A percentile compares a stretch with the other conserved stretches of the same genome.
Evolutionary conservation across 1,140 invertebrate genomes (phyloP).

Genomic region (Rhagoletis zephyria): DNA sequence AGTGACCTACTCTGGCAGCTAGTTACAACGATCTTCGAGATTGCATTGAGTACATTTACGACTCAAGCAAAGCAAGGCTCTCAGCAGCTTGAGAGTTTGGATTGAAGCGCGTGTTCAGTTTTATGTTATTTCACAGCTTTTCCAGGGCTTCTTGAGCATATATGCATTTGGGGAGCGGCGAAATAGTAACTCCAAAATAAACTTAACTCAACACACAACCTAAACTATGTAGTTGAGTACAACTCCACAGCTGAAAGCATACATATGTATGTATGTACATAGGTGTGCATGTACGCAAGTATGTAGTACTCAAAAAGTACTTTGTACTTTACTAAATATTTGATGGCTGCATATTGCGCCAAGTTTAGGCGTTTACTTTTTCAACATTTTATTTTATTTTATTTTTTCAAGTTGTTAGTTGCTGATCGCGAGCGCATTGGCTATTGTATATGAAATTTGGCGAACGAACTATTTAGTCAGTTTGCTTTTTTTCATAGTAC

Average conservation of each 20-base stretch:
- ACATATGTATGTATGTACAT: background rate
- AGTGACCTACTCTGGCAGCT: slow-evolving; percentile 5
- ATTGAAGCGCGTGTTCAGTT: background rate
- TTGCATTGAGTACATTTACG: background rate
- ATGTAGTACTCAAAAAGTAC: background rate
- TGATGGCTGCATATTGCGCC: background rate
- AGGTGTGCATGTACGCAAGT: background rate
- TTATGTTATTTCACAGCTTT: background rate
- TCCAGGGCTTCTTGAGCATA: background rate
- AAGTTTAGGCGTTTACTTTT: background rate
- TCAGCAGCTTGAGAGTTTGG: background rate
- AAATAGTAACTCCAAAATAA: background rate
- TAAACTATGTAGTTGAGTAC: background rate
- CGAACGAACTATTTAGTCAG: background rate
- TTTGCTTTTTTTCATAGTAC: background rate
- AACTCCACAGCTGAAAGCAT: background rate
- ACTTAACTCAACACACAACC: background rate
- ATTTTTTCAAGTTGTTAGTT: background rate
- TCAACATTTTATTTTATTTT: background rate
- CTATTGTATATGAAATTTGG: background rate
- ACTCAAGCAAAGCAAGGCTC: background rate
- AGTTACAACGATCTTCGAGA: background rate
- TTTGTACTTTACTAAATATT: background rate
- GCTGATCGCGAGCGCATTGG: background rate
- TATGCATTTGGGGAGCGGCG: too few species aligned